A percentile compares a stretch with the other conserved stretches of the same genome.
These are phyloP conservation scores for Anoura caudifer DNA, from an alignment of 2,113 vertebrate species.

Conservation along the genomic window DNA sequence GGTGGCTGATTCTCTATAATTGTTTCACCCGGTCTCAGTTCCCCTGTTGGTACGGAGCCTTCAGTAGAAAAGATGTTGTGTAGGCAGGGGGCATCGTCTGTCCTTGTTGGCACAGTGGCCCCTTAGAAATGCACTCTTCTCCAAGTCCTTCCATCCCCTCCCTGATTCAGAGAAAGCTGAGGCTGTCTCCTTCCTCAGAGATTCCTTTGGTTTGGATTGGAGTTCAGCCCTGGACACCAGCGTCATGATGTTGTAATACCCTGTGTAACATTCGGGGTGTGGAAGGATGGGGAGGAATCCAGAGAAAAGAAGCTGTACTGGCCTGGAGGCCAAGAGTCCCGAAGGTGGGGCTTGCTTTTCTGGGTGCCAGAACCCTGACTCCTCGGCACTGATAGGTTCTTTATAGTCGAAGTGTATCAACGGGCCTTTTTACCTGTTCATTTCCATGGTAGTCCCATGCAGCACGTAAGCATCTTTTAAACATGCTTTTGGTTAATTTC, in stretches of 20 bases:
- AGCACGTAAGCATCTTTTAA: not conserved
- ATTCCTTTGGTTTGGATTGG: slow-evolving; percentile 55
- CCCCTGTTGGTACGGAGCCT: not conserved
- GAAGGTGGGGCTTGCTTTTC: accelerated
- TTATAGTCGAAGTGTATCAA: not conserved
- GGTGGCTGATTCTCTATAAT: not conserved
- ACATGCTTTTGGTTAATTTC: not conserved
- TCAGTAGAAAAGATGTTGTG: not conserved
- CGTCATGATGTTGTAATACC: slow-evolving; percentile 66
- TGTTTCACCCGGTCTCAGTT: not conserved
- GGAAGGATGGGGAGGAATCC: not conserved
- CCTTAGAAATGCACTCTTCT: not conserved
- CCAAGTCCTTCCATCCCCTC: slow-evolving; percentile 59
- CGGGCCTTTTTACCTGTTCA: not conserved
- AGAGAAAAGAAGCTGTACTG: not conserved
- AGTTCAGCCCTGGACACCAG: slow-evolving; percentile 49
- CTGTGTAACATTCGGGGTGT: slow-evolving; percentile 48
- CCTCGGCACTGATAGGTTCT: not conserved
- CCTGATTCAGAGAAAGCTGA: slow-evolving; percentile 56
- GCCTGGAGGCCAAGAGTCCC: not conserved
- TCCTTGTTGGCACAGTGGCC: not conserved
- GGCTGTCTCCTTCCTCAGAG: slow-evolving; percentile 54
- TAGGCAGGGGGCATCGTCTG: not conserved
- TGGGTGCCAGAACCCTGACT: accelerated
- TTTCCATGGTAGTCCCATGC: not conserved